Evolutionary conservation across 2,888 invertebrate species (phyloP).

Genomic region (Norana najaformis): DNA sequence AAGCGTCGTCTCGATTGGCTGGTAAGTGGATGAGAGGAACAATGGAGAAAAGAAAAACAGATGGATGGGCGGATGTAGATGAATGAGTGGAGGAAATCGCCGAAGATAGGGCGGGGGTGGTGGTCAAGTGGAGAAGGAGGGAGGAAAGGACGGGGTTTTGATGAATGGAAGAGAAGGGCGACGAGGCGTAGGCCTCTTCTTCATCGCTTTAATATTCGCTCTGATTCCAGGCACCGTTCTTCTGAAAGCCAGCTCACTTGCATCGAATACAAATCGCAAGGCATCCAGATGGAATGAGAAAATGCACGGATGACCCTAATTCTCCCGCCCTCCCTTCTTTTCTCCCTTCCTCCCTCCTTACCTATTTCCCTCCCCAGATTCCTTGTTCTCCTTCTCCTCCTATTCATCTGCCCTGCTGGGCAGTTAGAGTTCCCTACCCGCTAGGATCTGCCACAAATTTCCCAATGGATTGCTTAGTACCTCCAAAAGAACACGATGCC

Average conservation of each 20-base stretch:
- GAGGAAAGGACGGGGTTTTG: not conserved
- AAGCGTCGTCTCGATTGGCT: not conserved
- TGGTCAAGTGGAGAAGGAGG: not conserved
- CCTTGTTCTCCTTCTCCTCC: not conserved
- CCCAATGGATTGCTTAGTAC: not conserved
- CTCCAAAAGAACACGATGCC: not conserved
- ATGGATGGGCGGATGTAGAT: slow-evolving; percentile 13
- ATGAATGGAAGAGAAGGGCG: not conserved
- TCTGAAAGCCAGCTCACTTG: not conserved
- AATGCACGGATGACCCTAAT: not conserved
- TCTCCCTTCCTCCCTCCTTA: too few relatives aligned
- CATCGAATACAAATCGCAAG: not conserved
- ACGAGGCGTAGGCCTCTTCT: not conserved
- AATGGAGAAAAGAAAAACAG: not conserved
- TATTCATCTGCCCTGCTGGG: not conserved
- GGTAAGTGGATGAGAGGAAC: not conserved
- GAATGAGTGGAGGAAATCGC: not conserved
- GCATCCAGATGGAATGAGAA: not conserved
- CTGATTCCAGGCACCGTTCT: not conserved
- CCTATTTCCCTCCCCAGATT: too few relatives aligned
- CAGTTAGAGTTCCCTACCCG: not conserved
- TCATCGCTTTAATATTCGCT: not conserved
- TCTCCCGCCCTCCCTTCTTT: not conserved
- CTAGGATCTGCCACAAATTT: slow-evolving; percentile 13
- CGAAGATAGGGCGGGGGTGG: not conserved